These are phyloP conservation scores for Alauda arvensis DNA, from an alignment of 2,797 vertebrate genomes.

Conservation along the genomic window DNA sequence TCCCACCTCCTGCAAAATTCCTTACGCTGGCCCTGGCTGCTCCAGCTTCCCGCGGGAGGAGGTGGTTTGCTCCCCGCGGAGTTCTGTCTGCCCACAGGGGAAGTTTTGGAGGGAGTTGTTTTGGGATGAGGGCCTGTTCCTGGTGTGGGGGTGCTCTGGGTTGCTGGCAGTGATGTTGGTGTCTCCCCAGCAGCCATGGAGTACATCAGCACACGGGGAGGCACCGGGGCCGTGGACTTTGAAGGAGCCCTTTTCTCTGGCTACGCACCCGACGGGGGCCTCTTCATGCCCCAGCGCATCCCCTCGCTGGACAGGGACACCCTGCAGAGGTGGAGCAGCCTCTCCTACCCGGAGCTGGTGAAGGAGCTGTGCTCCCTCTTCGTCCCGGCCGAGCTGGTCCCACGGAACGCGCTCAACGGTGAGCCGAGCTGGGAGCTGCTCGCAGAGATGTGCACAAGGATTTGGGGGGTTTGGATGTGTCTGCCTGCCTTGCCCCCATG, in stretches of 20 bases:
- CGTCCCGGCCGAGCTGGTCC: constrained; percentile 74
- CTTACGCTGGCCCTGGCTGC: accelerated
- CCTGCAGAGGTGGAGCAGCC: constrained; percentile 74
- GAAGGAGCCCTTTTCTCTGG: constrained; percentile 85
- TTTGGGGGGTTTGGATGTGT: neutral
- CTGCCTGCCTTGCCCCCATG: neutral
- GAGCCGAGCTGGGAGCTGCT: constrained; percentile 19
- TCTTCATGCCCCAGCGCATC: constrained; percentile 86
- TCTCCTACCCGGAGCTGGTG: constrained; percentile 81
- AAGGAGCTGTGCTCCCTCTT: constrained; percentile 84
- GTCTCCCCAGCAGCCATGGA: constrained; percentile 70
- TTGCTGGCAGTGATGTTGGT: neutral
- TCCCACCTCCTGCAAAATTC: accelerated
- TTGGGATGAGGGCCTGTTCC: neutral
- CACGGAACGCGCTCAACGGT: constrained; percentile 76
- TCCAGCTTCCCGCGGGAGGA: neutral
- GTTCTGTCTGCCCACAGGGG: neutral
- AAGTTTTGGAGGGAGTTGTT: neutral
- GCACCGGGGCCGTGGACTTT: constrained; percentile 70
- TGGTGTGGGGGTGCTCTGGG: neutral
- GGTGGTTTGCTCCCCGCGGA: neutral
- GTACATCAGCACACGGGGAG: constrained; percentile 86
- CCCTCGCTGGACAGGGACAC: constrained; percentile 73
- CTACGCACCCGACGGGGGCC: constrained; percentile 85
- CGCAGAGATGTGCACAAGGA: accelerated